Base-by-base conservation (phyloP, 2,888 invertebrate species). In the Cephonodes hylas region DNA sequence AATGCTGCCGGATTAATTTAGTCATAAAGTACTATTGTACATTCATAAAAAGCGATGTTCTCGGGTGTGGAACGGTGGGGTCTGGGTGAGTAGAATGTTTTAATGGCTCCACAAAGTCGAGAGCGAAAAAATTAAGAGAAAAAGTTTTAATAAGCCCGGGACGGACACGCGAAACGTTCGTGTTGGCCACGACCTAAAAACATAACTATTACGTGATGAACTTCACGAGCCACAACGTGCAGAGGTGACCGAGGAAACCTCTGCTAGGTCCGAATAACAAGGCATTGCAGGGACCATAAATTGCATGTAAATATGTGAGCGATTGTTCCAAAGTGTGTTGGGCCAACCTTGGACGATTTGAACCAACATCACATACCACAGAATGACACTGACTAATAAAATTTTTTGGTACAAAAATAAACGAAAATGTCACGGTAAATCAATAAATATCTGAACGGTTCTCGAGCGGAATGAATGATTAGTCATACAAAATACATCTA, bases 121-220 rank as follows among this genome's bases (percentile, higher is more conserved):
- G 65, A 69, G 69, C 68, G 65, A 74, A 73, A 73, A 74, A 73
- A 75, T 68, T 62, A 67, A 60, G 65, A 68, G 67, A 73, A 69
- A 73, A 53, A 73, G 68, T 72, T 62, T 46, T 61, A 66, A 64
- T 73, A 76, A 67, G 71, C 60, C 65, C 71, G 66, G 58, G 62
- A 61, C 63, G 63, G 44, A 64, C 83, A 83, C 83, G 80, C 79
- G 60, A 79, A 67, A 63, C 64, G 63, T 69, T 75, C 74, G 76
- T 78, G 76, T 69, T 71, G 77, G 72, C 78, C 74, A 69, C 80
- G 81, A 84, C 84, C 83, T 74, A 78, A 82, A 83, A 81, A 79
- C 72, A 71, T 75, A 68, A 69, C 66, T 78, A 81, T 81, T 80
- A 80, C 77, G 74, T 69, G 72, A 75, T 77, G 75, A 79, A 82